phyloP scores from a whole-genome alignment of 2,797 vertebrate genomes.

The Onychomys torridus region DNA sequence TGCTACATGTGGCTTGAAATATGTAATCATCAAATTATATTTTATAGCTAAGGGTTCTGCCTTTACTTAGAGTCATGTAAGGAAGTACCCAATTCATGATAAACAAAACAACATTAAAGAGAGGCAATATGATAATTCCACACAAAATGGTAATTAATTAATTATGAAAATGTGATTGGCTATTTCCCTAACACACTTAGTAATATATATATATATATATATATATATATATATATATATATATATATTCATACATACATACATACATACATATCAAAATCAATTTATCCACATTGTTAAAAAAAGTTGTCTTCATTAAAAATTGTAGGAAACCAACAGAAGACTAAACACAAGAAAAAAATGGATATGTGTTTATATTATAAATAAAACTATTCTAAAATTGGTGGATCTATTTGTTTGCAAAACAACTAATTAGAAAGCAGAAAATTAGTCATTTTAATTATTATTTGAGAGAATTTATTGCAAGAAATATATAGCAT shows the following conservation, averaged over 20 bases:
- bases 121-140: not conserved
- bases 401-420: not conserved
- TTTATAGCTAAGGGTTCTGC: not conserved
- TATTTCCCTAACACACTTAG: not conserved
- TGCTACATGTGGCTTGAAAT: not conserved
- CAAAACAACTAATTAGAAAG: conserved; percentile 13
- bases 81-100: not conserved
- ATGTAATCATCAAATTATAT: not conserved
- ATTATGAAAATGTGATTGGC: not conserved
- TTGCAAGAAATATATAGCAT: not conserved
- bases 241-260: not conserved
- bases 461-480: not conserved
- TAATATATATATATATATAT: not conserved
- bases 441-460: conserved; percentile 10
- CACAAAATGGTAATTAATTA: not conserved
- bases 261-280: conserved; percentile 14
- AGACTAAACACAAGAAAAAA: conserved; percentile 19
- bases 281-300: not conserved
- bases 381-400: not conserved
- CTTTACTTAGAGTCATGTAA: conserved; percentile 2
- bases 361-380: not conserved
- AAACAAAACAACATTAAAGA: not conserved
- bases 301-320: not conserved
- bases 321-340: conserved; percentile 25
- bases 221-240: not conserved